phyloP scores from a whole-genome alignment of 1,140 invertebrate genomes.

The Psix sp. region DNA sequence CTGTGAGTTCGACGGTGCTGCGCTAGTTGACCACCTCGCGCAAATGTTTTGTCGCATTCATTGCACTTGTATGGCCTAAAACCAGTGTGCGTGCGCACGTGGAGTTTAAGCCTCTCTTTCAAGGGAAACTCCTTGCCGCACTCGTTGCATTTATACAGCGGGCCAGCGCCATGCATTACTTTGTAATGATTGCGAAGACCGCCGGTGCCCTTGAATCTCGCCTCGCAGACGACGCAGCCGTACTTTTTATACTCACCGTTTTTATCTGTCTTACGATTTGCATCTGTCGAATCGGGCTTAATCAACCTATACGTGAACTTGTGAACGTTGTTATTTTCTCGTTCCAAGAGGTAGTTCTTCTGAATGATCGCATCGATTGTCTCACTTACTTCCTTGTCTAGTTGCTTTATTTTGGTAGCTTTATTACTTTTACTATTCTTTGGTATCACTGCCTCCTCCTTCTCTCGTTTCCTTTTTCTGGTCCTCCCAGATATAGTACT shows the following conservation, averaged over 20 bases:
- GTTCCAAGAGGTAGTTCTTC: slow-evolving; percentile 65
- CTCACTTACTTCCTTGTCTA: slow-evolving; percentile 59
- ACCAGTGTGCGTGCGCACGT: slow-evolving; percentile 89
- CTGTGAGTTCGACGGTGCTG: slow-evolving; percentile 94
- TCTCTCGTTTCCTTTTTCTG: slow-evolving; percentile 24
- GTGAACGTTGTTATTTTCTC: slow-evolving; percentile 69
- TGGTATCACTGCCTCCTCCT: background rate
- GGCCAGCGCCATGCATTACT: slow-evolving; percentile 75
- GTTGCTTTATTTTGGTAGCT: slow-evolving; percentile 8
- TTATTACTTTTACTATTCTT: slow-evolving; percentile 21
- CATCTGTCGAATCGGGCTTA: slow-evolving; percentile 17
- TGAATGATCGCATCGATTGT: slow-evolving; percentile 69
- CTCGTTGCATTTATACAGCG: slow-evolving; percentile 81
- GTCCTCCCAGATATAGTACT: too few species aligned
- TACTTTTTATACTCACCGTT: slow-evolving; percentile 70
- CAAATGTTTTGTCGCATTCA: slow-evolving; percentile 89
- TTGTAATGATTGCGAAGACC: slow-evolving; percentile 83
- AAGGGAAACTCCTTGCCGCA: slow-evolving; percentile 86
- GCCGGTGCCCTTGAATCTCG: slow-evolving; percentile 83
- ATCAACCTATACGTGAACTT: slow-evolving; percentile 29
- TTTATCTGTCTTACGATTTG: slow-evolving; percentile 2
- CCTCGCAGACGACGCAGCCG: slow-evolving; percentile 85
- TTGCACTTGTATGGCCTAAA: slow-evolving; percentile 92
- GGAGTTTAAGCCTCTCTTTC: slow-evolving; percentile 85
- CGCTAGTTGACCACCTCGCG: slow-evolving; percentile 86